Evolutionary conservation across 2,888 invertebrate genomes (phyloP), one percentile per base, ranked within the genome.

Genomic region (Nowickia ferox): DNA sequence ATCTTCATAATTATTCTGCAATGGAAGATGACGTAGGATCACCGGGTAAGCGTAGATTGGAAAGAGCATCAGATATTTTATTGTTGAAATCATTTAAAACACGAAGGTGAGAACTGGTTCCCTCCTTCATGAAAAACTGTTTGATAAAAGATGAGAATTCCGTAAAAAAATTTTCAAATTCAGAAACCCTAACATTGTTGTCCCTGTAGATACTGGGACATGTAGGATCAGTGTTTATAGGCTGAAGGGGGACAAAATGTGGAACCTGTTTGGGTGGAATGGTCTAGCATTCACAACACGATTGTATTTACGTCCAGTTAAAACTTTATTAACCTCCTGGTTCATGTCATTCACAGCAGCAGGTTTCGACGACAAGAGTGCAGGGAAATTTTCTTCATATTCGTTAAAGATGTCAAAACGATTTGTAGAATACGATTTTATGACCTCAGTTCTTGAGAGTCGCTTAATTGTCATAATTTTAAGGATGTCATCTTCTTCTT

Each of bases 31-130:
- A 19, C 19, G n/a, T 6, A 9, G 17, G 19, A 53, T 17, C 19
- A 53, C n/a, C 15, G 4, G 53, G 53, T 17, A 53, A n/a, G 9
- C 2, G 17, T 53, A 53, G 17, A 30, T 48, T 46, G 1, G 69
- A 51, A 22, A 42, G 11, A 11, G 42, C 42, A 42, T 17, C 42
- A 42, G 19, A 40, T 48, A 71, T 71, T 55, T 55, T 55, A 2
- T 17, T 22, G 22, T 71, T 71, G 17, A 71, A 71, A 71, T 71
- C 55, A 15, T 71, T 42, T 1, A 71, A 11, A 42, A 55, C 22
- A 3, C 69, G 44, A 55, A 71, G 71, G 42, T 44, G 17, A 10
- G 57, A 22, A 42, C 42, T 13, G 9, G 42, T 44, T 1, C 69
- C 69, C 17, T 71, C 69, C 42, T 71, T 71, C 1, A 22, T 13